phyloP scores from a whole-genome alignment of 2,888 invertebrate species.

The Rotaria macrura region DNA sequence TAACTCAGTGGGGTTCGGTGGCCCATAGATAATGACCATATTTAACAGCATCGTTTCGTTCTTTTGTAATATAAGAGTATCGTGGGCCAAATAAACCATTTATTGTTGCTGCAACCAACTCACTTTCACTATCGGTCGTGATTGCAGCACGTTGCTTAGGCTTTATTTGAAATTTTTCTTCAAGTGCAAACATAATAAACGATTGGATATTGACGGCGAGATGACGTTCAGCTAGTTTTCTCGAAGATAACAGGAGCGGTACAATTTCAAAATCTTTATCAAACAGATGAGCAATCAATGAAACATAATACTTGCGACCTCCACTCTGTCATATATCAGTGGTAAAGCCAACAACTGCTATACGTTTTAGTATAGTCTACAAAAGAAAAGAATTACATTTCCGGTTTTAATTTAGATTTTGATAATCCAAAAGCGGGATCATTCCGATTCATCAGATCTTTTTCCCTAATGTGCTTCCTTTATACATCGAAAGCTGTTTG shows the following conservation, averaged over 20 bases:
- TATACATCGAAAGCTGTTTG: not conserved
- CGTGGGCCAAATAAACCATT: not conserved
- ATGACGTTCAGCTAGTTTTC: not conserved
- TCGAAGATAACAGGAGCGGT: not conserved
- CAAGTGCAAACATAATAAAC: not conserved
- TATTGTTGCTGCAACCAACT: not conserved
- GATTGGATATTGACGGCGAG: not conserved
- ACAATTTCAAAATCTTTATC: not conserved
- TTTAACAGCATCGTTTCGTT: not conserved
- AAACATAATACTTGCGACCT: not conserved
- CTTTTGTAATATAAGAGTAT: not conserved
- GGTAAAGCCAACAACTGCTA: not conserved
- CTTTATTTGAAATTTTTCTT: not conserved
- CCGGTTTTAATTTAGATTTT: not conserved
- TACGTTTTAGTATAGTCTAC: not conserved
- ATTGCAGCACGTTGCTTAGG: not conserved
- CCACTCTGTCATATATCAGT: not conserved
- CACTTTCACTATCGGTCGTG: not conserved
- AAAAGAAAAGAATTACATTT: not conserved
- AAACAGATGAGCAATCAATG: not conserved
- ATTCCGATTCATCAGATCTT: not conserved
- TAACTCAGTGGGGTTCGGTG: not conserved
- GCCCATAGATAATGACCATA: not conserved
- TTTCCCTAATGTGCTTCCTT: not conserved
- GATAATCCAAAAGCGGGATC: not conserved